Evolutionary conservation across 2,113 vertebrate species (phyloP), one percentile per base, ranked within the genome.

Genomic region (Spilogale gracilis): DNA sequence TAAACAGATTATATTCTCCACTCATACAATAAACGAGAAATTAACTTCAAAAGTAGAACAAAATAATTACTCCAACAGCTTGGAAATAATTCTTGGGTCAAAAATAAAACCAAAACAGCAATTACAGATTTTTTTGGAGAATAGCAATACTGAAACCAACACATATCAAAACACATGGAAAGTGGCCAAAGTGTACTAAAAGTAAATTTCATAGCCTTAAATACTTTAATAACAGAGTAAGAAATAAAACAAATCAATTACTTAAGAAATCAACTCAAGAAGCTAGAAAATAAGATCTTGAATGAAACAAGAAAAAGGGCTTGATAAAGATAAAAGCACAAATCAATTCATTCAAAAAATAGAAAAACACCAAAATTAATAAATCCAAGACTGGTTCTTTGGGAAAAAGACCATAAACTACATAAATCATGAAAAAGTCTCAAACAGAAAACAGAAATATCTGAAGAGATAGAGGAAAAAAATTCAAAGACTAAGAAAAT

Each of bases 101-200:
- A 96, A 98, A 97, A 92, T 87, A 74, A 97, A 98, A 94, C 83
- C 92, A 97, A 98, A 97, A 94, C 88, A 98, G 90, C 92, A 97
- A 98, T 97, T 97, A 96, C 54, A 91, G 88, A 95, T 95, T 93
- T 95, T 95, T 45, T 91, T 74, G 81, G 50, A 97, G 63, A 91
- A 52, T 5, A 96, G 83, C 58, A 96, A 73, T 88, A 97, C 95
- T 61, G n/a, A 93, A 93, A 79, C n/a, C 79, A 91, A 85, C 92
- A 95, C 83, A 91, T 88, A 96, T 85, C 97, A 97, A 96, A 97
- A 94, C 63, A 96, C 11, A 89, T 95, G 97, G 87, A 95, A 91
- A 92, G 4, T 67, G 79, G 80, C 97, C 96, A 97, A 96, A 60
- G 54, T 81, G 30, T 14, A 67, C 88, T 73, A 48, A 89, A 50